phyloP scores from a whole-genome alignment of 2,797 vertebrate genomes.

The Eupleurogrammus muticus region DNA sequence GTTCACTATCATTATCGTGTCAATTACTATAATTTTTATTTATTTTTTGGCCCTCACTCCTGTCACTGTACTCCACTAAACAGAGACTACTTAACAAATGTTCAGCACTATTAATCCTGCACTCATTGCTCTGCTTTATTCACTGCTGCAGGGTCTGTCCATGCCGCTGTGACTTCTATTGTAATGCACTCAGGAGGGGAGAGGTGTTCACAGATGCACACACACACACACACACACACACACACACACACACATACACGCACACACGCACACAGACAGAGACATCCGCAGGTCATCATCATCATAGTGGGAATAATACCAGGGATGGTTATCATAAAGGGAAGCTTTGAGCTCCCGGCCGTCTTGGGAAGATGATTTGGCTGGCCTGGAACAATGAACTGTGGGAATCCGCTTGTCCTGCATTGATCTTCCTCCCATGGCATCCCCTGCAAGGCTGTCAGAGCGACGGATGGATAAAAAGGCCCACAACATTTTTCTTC shows the following conservation, averaged over 20 bases:
- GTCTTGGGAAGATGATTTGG: constrained; percentile 84
- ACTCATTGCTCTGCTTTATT: constrained; percentile 72
- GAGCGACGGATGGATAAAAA: constrained; percentile 79
- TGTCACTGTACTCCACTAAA: constrained; percentile 57
- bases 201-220: constrained; percentile 64
- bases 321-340: constrained; percentile 86
- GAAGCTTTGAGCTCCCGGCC: constrained; percentile 84
- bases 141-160: constrained; percentile 75
- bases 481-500: constrained; percentile 81
- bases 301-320: constrained; percentile 84
- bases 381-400: constrained; percentile 86
- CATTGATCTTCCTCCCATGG: constrained; percentile 85
- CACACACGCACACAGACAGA: constrained; percentile 59
- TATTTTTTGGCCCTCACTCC: constrained; percentile 47
- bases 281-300: constrained; percentile 85
- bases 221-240: constrained; percentile 42
- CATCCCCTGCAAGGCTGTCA: constrained; percentile 83
- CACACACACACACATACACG: constrained; percentile 31
- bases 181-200: constrained; percentile 67
- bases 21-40: constrained; percentile 39
- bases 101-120: constrained; percentile 77
- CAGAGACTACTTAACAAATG: constrained; percentile 76
- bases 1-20: constrained; percentile 34
- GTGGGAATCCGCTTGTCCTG: constrained; percentile 87
- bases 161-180: constrained; percentile 78